Evolutionary conservation across 2,113 vertebrate genomes (phyloP).

Genomic region (Anoura caudifer): DNA sequence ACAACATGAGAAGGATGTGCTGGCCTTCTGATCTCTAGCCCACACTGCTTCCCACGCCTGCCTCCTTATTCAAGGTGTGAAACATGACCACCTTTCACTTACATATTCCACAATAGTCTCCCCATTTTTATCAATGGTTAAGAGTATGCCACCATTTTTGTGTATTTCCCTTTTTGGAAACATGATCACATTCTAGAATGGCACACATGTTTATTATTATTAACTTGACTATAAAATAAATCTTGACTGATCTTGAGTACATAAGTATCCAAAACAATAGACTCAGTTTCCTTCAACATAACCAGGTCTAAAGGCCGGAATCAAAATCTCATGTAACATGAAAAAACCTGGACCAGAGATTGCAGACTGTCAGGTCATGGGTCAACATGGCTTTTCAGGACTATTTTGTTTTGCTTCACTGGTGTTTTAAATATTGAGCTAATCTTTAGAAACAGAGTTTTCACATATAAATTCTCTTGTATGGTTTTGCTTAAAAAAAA

Average conservation of each 20-base stretch:
- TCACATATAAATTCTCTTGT: neutral
- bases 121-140: neutral
- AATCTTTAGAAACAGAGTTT: neutral
- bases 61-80: neutral
- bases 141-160: neutral
- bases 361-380: neutral
- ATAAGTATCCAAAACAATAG: neutral
- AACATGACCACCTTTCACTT: fast-evolving
- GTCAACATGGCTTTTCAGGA: fast-evolving
- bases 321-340: neutral
- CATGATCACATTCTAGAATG: neutral
- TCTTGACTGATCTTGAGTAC: neutral
- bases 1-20: fast-evolving
- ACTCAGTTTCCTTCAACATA: neutral
- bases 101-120: neutral
- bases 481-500: neutral
- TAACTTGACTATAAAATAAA: neutral
- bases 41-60: neutral
- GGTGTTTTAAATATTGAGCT: neutral
- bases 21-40: too few relatives aligned
- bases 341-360: neutral
- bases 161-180: neutral
- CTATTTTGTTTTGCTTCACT: neutral
- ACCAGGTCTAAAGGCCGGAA: neutral
- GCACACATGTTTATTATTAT: neutral